Evolutionary conservation across 2,113 vertebrate genomes (phyloP).

Genomic region (Lophura nycthemera): DNA sequence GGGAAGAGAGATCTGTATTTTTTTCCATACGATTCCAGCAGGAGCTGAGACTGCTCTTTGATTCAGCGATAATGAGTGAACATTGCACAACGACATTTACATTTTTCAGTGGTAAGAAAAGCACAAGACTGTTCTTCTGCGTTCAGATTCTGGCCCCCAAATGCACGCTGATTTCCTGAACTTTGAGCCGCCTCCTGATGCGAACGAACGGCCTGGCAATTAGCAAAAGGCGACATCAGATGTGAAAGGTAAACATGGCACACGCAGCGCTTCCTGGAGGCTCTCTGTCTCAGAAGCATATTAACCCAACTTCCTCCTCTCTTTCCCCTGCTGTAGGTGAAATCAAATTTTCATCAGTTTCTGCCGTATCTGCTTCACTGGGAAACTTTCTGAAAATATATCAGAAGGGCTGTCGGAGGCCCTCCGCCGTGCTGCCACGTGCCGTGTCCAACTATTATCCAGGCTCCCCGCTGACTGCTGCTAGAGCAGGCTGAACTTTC

Average conservation of each 20-base stretch:
- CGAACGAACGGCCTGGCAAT: slow-evolving; percentile 21
- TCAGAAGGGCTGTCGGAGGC: background rate
- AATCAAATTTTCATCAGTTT: slow-evolving; percentile 29
- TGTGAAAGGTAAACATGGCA: slow-evolving; percentile 10
- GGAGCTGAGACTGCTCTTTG: slow-evolving; percentile 58
- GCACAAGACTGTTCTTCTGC: background rate
- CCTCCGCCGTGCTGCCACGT: background rate
- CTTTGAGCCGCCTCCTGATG: background rate
- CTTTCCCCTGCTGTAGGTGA: background rate
- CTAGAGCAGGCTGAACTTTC: slow-evolving; percentile 18
- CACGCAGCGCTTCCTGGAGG: background rate
- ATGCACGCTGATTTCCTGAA: background rate
- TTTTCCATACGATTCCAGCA: slow-evolving; percentile 35
- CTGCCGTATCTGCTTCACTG: background rate
- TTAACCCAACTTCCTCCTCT: slow-evolving; percentile 31
- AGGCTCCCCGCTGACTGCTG: slow-evolving; percentile 26
- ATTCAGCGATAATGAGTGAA: slow-evolving; percentile 54
- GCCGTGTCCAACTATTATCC: slow-evolving; percentile 16
- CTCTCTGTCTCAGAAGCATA: background rate
- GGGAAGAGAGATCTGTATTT: background rate
- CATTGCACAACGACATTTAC: slow-evolving; percentile 27
- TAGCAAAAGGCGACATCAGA: slow-evolving; percentile 1
- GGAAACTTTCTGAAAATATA: slow-evolving; percentile 31
- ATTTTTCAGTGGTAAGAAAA: slow-evolving; percentile 32
- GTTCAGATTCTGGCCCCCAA: slow-evolving; percentile 1